These are phyloP conservation scores for Dolichotis patagonum DNA, from an alignment of 2,113 vertebrate genomes.

Conservation along the genomic window DNA sequence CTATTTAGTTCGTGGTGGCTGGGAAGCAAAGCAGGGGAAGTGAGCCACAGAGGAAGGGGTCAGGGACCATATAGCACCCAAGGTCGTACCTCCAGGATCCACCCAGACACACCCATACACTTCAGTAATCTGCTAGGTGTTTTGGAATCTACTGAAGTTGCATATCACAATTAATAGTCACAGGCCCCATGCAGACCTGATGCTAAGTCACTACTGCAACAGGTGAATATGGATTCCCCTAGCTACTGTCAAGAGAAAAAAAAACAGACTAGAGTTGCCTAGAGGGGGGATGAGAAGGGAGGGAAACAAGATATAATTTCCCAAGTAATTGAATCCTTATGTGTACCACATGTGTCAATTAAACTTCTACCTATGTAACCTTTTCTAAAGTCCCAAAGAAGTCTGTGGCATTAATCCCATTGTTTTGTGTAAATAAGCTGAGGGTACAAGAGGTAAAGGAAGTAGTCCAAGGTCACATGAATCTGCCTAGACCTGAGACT, in stretches of 20 bases:
- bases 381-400: conserved; percentile 7
- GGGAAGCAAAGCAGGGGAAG: not conserved
- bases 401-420: not conserved
- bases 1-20: not conserved
- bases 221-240: not conserved
- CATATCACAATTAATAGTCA: not conserved
- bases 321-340: not conserved
- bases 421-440: conserved; percentile 24
- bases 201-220: not conserved
- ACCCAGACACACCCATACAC: not conserved
- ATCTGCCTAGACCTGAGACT: not conserved
- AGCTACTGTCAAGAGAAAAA: not conserved
- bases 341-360: not conserved
- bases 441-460: not conserved
- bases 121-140: not conserved
- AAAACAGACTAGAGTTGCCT: not conserved
- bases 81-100: not conserved
- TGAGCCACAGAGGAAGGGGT: not conserved
- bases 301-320: not conserved
- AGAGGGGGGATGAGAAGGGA: not conserved
- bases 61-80: not conserved
- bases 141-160: not conserved
- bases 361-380: not conserved
- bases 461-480: not conserved
- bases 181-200: not conserved